Conservation (phyloP, 2,888 invertebrate genomes). For the Julus scanicus region DNA sequence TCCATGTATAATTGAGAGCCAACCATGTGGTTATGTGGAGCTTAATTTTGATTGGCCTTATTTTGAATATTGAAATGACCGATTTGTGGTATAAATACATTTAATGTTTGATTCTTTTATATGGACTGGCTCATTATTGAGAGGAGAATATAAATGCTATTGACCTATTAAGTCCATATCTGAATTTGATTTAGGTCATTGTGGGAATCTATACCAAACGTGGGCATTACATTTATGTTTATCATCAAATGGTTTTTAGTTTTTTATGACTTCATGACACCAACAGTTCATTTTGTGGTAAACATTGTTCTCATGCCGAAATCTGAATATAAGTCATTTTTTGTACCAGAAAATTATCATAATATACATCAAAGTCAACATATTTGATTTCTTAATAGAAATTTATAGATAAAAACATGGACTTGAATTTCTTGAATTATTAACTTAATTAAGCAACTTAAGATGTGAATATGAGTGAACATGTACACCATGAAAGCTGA, state of each 20-base stretch:
- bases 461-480: too few relatives aligned
- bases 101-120: neutral
- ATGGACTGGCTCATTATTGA: neutral
- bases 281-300: neutral
- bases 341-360: too few relatives aligned
- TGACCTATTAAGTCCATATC: conserved; percentile 4
- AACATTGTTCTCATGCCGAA: neutral
- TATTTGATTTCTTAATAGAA: too few relatives aligned
- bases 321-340: neutral
- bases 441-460: too few relatives aligned
- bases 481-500: too few relatives aligned
- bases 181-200: conserved; percentile 8
- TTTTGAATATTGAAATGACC: neutral
- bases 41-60: neutral
- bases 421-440: too few relatives aligned
- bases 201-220: conserved; percentile 5
- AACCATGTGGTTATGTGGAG: too few relatives aligned
- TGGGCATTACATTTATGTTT: neutral
- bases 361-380: too few relatives aligned
- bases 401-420: too few relatives aligned
- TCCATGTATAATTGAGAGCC: too few relatives aligned
- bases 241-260: neutral
- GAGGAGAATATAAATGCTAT: neutral
- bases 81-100: neutral
- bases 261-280: neutral